Conservation (phyloP, 2,797 vertebrate genomes). For the Gorsachius magnificus region DNA sequence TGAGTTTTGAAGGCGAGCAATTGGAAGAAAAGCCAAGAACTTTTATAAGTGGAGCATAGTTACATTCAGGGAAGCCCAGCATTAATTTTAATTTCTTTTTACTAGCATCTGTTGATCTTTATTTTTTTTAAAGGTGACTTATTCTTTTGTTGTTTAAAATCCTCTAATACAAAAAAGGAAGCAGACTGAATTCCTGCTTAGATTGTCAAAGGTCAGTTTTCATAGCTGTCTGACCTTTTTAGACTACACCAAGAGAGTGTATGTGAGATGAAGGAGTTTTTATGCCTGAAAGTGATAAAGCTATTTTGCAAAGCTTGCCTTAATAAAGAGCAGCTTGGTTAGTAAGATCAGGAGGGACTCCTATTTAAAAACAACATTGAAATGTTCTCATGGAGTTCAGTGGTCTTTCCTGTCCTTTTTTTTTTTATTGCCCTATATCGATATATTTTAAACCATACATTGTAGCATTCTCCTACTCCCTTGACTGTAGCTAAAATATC, state of each 20-base stretch:
- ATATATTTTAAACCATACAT: not conserved
- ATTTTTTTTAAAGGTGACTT: not conserved
- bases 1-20: not conserved
- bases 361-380: not conserved
- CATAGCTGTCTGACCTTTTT: slow-evolving; percentile 13
- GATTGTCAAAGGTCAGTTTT: slow-evolving; percentile 29
- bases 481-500: not conserved
- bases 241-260: not conserved
- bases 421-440: not conserved
- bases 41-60: not conserved
- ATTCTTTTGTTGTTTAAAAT: not conserved
- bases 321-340: slow-evolving; percentile 26
- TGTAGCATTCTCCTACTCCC: not conserved
- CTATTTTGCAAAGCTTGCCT: slow-evolving; percentile 21
- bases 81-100: not conserved
- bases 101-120: not conserved
- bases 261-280: not conserved
- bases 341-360: not conserved
- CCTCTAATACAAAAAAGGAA: not conserved
- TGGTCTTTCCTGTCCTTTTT: not conserved
- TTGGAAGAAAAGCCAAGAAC: not conserved
- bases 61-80: not conserved
- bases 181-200: not conserved
- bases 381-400: not conserved
- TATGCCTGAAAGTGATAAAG: slow-evolving; percentile 19